A percentile compares a stretch with the other conserved stretches of the same genome.
Conservation (phyloP, 2,797 vertebrate species). For the Anguilla anguilla region DNA sequence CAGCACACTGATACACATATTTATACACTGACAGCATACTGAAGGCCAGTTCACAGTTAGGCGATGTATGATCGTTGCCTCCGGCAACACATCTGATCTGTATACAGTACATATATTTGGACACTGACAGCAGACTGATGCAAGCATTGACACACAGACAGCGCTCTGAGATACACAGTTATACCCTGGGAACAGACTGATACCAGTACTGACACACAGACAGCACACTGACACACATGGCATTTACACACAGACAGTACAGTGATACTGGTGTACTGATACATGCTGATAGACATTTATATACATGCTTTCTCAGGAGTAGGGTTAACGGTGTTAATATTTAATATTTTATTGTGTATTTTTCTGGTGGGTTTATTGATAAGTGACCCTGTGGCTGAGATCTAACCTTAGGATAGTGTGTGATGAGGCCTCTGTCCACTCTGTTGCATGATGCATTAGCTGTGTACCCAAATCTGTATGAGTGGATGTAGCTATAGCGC, state of each 20-base stretch:
- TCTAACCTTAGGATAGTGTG: conserved; percentile 12
- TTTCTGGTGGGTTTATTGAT: conserved; percentile 48
- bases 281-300: background rate
- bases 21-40: background rate
- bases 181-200: background rate
- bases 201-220: background rate
- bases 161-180: background rate
- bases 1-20: background rate
- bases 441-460: background rate
- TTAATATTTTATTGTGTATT: conserved; percentile 38
- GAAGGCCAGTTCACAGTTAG: background rate
- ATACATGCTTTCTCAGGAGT: background rate
- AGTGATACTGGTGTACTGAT: background rate
- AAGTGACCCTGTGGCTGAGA: conserved; percentile 21
- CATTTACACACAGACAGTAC: too few relatives aligned
- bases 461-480: background rate
- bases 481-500: background rate
- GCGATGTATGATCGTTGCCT: too few relatives aligned
- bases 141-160: background rate
- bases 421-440: conserved; percentile 32
- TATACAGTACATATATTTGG: too few relatives aligned
- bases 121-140: background rate
- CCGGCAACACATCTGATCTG: too few relatives aligned
- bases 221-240: too few relatives aligned
- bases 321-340: background rate